Percentiles rank a stretch among this genome's conserved stretches.
phyloP scores from a whole-genome alignment of 2,113 vertebrate genomes.

The Cygnus atratus region DNA sequence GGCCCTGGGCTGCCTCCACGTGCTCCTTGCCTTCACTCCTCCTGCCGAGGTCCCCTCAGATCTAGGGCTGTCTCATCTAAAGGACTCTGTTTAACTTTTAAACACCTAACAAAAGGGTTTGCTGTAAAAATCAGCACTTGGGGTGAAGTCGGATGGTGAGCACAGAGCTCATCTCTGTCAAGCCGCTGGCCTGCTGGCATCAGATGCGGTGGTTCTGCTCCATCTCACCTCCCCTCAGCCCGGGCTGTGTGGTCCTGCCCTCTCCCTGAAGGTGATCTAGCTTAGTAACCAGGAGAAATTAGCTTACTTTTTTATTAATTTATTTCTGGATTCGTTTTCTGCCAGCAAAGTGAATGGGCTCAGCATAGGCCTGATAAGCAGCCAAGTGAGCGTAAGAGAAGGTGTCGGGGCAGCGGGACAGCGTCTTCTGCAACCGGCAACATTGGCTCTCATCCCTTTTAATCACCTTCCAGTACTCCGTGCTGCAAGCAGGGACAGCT shows the following conservation, averaged over 20 bases:
- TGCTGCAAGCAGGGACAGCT: neutral
- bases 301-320: neutral
- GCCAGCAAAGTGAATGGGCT: neutral
- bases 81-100: neutral
- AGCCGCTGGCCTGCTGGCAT: neutral
- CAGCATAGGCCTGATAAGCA: neutral
- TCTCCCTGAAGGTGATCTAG: neutral
- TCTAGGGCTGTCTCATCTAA: neutral
- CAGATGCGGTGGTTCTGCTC: neutral
- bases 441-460: neutral
- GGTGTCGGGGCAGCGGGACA: neutral
- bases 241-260: neutral
- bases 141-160: neutral
- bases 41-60: neutral
- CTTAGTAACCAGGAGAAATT: neutral
- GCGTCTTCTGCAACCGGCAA: neutral
- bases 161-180: neutral
- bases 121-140: accelerated
- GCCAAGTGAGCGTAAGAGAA: neutral
- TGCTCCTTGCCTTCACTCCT: neutral
- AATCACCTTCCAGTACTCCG: neutral
- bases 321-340: neutral
- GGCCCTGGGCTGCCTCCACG: neutral
- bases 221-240: neutral
- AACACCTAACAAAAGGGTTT: neutral